Evolutionary conservation across 2,797 vertebrate species (phyloP).

Genomic region (Heterohyrax brucei): DNA sequence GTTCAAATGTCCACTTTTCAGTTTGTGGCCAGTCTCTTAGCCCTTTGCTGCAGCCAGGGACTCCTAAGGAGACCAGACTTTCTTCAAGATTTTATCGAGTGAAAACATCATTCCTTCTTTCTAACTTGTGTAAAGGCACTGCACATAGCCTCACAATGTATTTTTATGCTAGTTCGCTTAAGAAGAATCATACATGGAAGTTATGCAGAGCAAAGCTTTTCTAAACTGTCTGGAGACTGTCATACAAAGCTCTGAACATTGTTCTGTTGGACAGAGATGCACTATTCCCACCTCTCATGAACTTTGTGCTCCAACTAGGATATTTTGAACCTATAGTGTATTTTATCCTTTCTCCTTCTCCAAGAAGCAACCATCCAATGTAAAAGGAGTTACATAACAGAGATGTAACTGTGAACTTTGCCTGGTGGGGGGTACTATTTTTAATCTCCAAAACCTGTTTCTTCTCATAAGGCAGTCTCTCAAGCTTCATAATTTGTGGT

Average conservation of each 20-base stretch:
- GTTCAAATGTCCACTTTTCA: too few species aligned
- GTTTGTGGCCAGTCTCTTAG: too few species aligned
- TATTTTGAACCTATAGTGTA: conserved; percentile 62
- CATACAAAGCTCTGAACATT: background rate
- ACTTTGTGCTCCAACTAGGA: conserved; percentile 46
- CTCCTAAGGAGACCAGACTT: background rate
- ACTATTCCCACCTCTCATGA: background rate
- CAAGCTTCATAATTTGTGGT: background rate
- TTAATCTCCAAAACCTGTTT: conserved; percentile 42
- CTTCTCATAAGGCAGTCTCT: conserved; percentile 16
- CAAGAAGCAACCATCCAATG: conserved; percentile 37
- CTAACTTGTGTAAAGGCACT: background rate
- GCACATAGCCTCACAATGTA: background rate
- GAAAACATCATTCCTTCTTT: conserved; percentile 33
- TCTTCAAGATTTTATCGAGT: conserved; percentile 48
- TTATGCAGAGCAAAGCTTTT: background rate
- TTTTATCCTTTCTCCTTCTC: conserved; percentile 70
- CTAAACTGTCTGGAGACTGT: conserved; percentile 33
- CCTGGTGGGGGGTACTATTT: conserved; percentile 32
- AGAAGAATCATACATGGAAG: background rate
- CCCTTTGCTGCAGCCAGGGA: too few species aligned
- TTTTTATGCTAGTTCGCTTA: background rate
- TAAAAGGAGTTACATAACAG: conserved; percentile 65
- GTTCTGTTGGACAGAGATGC: background rate
- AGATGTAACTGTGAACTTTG: conserved; percentile 45